Evolutionary conservation across 2,113 vertebrate species (phyloP).

Genomic region (Arothron firmamentum): DNA sequence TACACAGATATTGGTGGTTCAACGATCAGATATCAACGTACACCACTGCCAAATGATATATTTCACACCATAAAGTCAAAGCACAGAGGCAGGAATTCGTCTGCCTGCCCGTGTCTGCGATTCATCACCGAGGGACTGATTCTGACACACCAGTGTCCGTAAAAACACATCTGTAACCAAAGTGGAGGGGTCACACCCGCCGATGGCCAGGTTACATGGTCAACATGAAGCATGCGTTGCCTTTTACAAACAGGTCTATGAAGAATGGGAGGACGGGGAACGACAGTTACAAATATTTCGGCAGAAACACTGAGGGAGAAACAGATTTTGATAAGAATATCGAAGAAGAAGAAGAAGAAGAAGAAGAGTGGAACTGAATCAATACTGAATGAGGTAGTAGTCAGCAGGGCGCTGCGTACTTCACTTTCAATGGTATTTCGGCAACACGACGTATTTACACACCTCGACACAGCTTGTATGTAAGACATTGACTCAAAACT

Average conservation of each 20-base stretch:
- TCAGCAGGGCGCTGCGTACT: constrained; percentile 74
- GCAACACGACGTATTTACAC: constrained; percentile 72
- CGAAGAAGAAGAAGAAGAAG: constrained; percentile 56
- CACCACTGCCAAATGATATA: constrained; percentile 79
- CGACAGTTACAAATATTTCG: constrained; percentile 68
- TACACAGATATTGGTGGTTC: constrained; percentile 78
- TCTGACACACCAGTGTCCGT: constrained; percentile 70
- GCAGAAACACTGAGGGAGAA: constrained; percentile 54
- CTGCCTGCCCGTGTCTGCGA: constrained; percentile 64
- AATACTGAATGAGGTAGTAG: constrained; percentile 74
- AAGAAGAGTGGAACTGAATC: constrained; percentile 42
- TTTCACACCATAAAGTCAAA: constrained; percentile 77
- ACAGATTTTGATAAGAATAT: constrained; percentile 46
- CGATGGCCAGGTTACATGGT: constrained; percentile 56
- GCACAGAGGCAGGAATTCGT: constrained; percentile 66
- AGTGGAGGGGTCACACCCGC: constrained; percentile 42
- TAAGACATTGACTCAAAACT: constrained; percentile 56
- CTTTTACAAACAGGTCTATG: constrained; percentile 64
- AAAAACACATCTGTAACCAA: constrained; percentile 63
- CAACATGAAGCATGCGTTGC: constrained; percentile 67
- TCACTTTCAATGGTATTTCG: constrained; percentile 64
- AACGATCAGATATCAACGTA: constrained; percentile 79
- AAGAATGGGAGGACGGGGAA: constrained; percentile 42
- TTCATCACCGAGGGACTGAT: constrained; percentile 72
- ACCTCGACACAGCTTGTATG: constrained; percentile 52